phyloP scores from a whole-genome alignment of 2,113 vertebrate species.

The Salminus brasiliensis region DNA sequence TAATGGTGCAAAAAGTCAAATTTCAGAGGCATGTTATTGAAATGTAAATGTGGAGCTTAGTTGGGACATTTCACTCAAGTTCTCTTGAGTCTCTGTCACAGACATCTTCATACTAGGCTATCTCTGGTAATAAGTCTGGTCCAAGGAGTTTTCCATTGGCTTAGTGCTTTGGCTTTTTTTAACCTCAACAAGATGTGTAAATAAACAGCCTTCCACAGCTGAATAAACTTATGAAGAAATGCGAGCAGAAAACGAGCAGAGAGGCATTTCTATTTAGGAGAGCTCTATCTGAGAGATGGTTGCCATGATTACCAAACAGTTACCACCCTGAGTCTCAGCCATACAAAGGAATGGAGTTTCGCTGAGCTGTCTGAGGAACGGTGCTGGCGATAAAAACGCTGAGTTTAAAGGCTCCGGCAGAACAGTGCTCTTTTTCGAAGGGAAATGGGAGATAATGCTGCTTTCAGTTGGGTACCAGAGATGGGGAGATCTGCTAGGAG shows the following conservation, averaged over 20 bases:
- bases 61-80: too few relatives aligned
- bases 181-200: background rate
- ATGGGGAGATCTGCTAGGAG: conserved; percentile 54
- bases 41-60: too few relatives aligned
- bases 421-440: conserved; percentile 27
- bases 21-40: too few relatives aligned
- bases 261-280: conserved; percentile 23
- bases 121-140: too few relatives aligned
- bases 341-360: background rate
- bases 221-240: background rate
- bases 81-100: too few relatives aligned
- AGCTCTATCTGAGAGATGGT: conserved; percentile 35
- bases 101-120: too few relatives aligned
- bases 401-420: conserved; percentile 52
- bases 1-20: too few relatives aligned
- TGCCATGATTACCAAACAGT: conserved; percentile 48
- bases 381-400: conserved; percentile 11
- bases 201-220: conserved; percentile 19
- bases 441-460: conserved; percentile 42
- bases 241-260: background rate
- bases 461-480: conserved; percentile 51
- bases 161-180: background rate
- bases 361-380: conserved; percentile 26
- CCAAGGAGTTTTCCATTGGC: background rate
- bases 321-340: conserved; percentile 24